These are phyloP conservation scores for Elegia similella DNA, from an alignment of 2,888 invertebrate genomes.

Conservation along the genomic window DNA sequence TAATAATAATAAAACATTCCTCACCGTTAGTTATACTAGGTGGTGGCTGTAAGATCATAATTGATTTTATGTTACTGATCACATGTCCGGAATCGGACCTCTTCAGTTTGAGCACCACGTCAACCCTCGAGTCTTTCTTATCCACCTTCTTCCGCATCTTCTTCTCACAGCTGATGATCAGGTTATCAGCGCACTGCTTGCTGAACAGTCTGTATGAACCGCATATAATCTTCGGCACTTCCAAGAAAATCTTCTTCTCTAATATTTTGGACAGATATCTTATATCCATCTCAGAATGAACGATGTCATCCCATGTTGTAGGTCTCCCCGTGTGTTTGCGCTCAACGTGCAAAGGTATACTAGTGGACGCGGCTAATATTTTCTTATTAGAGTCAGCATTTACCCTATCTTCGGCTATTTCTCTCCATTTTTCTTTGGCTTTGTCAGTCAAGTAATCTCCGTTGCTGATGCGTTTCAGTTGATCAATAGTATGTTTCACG, in stretches of 20 bases:
- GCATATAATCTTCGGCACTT: constrained; percentile 60
- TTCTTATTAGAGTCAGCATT: constrained; percentile 36
- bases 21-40: constrained; percentile 32
- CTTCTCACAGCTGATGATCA: constrained; percentile 57
- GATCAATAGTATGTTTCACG: constrained; percentile 67
- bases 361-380: constrained; percentile 53
- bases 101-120: constrained; percentile 56
- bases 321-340: constrained; percentile 39
- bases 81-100: constrained; percentile 53
- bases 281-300: constrained; percentile 67
- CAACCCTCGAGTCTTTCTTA: constrained; percentile 44
- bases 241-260: constrained; percentile 62
- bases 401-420: constrained; percentile 37
- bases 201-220: constrained; percentile 57
- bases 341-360: constrained; percentile 56
- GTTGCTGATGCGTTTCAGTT: constrained; percentile 72
- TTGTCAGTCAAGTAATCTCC: constrained; percentile 70
- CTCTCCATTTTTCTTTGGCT: constrained; percentile 69
- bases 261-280: constrained; percentile 62
- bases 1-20: background rate
- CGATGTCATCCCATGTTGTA: constrained; percentile 58
- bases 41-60: constrained; percentile 53
- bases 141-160: constrained; percentile 28
- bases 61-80: constrained; percentile 56
- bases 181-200: constrained; percentile 49